These are phyloP conservation scores for Drosophila bunnanda DNA, from an alignment of 2,888 invertebrate species.

Conservation along the genomic window DNA sequence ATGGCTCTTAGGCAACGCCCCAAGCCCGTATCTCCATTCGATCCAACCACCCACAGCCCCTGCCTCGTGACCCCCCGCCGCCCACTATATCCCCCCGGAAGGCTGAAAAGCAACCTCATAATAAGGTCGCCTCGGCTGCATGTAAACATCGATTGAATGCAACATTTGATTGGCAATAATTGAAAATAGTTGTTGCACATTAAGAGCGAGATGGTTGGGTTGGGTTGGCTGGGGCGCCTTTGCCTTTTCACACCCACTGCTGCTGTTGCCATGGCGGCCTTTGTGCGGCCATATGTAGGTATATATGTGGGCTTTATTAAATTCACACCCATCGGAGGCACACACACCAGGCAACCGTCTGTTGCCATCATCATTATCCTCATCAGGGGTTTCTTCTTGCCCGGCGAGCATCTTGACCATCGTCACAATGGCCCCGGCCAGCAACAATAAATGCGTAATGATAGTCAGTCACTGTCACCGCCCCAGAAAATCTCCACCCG, in stretches of 20 bases:
- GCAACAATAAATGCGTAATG: constrained; percentile 76
- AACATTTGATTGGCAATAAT: constrained; percentile 84
- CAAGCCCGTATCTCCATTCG: constrained; percentile 16
- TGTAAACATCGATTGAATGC: constrained; percentile 82
- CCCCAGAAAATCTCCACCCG: constrained; percentile 15
- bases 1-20: constrained; percentile 75
- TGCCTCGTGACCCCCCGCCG: not conserved
- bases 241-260: constrained; percentile 63
- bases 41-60: constrained; percentile 2
- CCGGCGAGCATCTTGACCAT: constrained; percentile 62
- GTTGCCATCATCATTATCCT: constrained; percentile 45
- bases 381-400: constrained; percentile 27
- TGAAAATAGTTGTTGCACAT: constrained; percentile 82
- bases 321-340: constrained; percentile 71
- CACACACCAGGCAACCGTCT: constrained; percentile 51
- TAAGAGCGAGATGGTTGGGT: constrained; percentile 48
- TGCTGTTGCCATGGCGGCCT: constrained; percentile 75
- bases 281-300: constrained; percentile 34
- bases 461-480: constrained; percentile 71
- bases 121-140: constrained; percentile 69
- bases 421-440: constrained; percentile 52
- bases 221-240: not conserved
- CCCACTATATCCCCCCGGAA: constrained; percentile 16
- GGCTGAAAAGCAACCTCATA: constrained; percentile 62
- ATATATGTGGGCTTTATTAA: constrained; percentile 68